Evolutionary conservation across 2,797 vertebrate genomes (phyloP), one percentile per base, ranked within the genome.

Genomic region (Glossophaga mutica): DNA sequence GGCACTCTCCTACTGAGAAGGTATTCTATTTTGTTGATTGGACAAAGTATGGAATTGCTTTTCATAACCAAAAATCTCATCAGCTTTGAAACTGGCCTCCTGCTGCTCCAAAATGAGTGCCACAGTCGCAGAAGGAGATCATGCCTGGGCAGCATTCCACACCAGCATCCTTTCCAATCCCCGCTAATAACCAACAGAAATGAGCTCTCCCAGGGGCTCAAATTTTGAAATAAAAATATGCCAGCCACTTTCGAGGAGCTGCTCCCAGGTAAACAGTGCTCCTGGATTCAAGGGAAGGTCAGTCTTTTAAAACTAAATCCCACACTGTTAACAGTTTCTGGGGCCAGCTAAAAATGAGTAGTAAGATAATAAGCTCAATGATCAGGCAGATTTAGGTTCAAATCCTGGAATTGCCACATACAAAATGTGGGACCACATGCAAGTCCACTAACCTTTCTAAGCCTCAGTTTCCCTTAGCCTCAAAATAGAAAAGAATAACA

Each of bases 61-160:
- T 92, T 96, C 48, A 96, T 90, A 94, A 91, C 67, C 65, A 84
- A 94, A 94, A 91, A 95, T 91, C 22, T 88, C 78, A 82, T 73
- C 59, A 91, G 70, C 37, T 96, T 87, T 95, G 77, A 93, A 96
- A 95, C 39, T 68, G 52, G 59, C 90, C 91, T 96, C 87, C 94
- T 57, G 67, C 52, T 96, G 83, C 79, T 91, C 70, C 76, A 79
- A 95, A 97, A 94, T 67, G 46, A 84, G 50, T 29, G 50, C 32
- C 74, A 74, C 50, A 48, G 50, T n/a, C 83, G 87, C 57, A 83
- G n/a, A 42, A 91, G 8, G 68, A 79, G 65, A 89, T 42, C 44
- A 37, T 14, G 57, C 29, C 50, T 84, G 65, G 76, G 57, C 14
- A 95, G 79, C 62, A 88, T 67, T 90, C 65, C 12, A n/a, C 18